Conservation (phyloP, 2,797 vertebrate species). For the Anniella stebbinsi region DNA sequence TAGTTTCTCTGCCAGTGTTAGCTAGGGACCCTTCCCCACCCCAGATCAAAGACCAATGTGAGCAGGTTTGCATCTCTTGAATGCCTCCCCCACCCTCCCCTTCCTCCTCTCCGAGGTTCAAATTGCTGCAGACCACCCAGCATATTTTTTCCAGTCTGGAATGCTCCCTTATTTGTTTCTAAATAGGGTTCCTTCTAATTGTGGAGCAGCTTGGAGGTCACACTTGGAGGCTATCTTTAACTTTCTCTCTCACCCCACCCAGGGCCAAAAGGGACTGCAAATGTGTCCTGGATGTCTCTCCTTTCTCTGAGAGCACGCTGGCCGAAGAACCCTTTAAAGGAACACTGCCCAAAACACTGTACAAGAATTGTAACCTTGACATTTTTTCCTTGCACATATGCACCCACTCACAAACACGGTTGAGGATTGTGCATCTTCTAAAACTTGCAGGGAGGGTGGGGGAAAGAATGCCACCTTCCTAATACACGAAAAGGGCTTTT, state of each 20-base stretch:
- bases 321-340: background rate
- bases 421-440: background rate
- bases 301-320: background rate
- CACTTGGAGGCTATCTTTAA: constrained; percentile 27
- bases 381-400: background rate
- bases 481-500: background rate
- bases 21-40: background rate
- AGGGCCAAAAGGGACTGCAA: background rate
- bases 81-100: too few relatives aligned
- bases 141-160: background rate
- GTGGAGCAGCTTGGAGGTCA: background rate
- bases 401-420: background rate
- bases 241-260: background rate
- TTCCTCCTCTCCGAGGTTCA: background rate
- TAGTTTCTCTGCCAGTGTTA: background rate
- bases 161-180: background rate
- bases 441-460: background rate
- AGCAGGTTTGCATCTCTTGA: background rate
- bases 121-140: background rate
- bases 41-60: background rate
- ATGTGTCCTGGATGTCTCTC: background rate
- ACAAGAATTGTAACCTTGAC: background rate
- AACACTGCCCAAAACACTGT: background rate
- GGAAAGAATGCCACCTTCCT: too few relatives aligned
- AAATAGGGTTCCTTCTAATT: background rate